These are phyloP conservation scores for Macrosoma leucophasiata DNA, from an alignment of 2,888 invertebrate species.

Conservation along the genomic window DNA sequence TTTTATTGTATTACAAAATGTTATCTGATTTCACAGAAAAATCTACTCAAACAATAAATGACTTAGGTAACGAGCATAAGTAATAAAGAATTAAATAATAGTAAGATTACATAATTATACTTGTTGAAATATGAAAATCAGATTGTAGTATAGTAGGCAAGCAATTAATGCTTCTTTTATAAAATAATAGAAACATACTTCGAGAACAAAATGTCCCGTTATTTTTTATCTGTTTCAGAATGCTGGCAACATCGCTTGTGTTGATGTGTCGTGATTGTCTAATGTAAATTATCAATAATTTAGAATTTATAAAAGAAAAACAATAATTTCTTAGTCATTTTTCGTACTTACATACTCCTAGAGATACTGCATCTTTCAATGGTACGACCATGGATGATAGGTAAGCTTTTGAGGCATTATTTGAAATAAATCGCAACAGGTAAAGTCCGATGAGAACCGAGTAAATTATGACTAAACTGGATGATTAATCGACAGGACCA, in stretches of 20 bases:
- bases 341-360: conserved; percentile 44
- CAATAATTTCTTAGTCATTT: conserved; percentile 42
- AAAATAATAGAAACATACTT: too few relatives aligned
- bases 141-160: too few relatives aligned
- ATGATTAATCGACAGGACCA: conserved; percentile 56
- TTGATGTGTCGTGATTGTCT: conserved; percentile 74
- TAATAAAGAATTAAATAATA: too few relatives aligned
- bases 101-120: too few relatives aligned
- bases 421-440: conserved; percentile 53
- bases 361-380: conserved; percentile 50
- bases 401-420: conserved; percentile 45
- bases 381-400: conserved; percentile 61
- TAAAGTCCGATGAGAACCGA: conserved; percentile 60
- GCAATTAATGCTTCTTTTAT: too few relatives aligned
- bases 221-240: conserved; percentile 22
- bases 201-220: too few relatives aligned
- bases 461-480: conserved; percentile 55
- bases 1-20: too few relatives aligned
- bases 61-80: too few relatives aligned
- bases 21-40: too few relatives aligned
- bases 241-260: conserved; percentile 56
- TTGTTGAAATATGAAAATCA: too few relatives aligned
- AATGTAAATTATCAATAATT: conserved; percentile 68
- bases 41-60: too few relatives aligned
- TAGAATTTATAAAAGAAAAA: conserved; percentile 69